Percentiles rank a stretch among this genome's conserved stretches.
Evolutionary conservation across 2,797 vertebrate genomes (phyloP).

Genomic region (Hippoglossus hippoglossus): DNA sequence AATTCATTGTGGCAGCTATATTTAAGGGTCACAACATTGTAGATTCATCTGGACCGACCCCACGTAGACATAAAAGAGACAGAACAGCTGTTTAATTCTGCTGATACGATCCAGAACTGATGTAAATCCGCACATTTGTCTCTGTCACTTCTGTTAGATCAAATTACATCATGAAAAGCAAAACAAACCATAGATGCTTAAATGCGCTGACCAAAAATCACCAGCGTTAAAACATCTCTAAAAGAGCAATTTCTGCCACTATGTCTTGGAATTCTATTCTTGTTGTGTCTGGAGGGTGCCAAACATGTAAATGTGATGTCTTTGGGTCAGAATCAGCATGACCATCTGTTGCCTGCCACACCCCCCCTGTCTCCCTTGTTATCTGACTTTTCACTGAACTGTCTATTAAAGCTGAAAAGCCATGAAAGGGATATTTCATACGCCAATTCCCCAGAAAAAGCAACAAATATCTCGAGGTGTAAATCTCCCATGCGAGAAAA

Average conservation of each 20-base stretch:
- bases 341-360: constrained; percentile 47
- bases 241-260: constrained; percentile 37
- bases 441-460: constrained; percentile 11
- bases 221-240: background rate
- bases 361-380: constrained; percentile 6
- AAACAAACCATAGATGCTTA: too few species aligned
- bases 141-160: too few species aligned
- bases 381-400: constrained; percentile 30
- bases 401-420: constrained; percentile 42
- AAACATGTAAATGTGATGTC: constrained; percentile 54
- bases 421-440: constrained; percentile 46
- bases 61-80: too few species aligned
- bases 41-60: too few species aligned
- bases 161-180: too few species aligned
- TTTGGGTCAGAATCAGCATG: constrained; percentile 55
- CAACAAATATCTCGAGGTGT: background rate
- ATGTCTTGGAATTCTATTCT: constrained; percentile 8
- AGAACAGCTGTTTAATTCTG: too few species aligned
- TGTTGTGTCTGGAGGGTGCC: constrained; percentile 8
- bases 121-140: too few species aligned
- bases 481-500: background rate
- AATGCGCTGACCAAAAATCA: background rate
- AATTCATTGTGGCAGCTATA: too few species aligned
- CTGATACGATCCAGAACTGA: too few species aligned
- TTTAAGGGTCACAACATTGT: too few species aligned